Evolutionary conservation across 2,888 invertebrate species (phyloP), one percentile per base, ranked within the genome.

Genomic region (Drosophila borborema): DNA sequence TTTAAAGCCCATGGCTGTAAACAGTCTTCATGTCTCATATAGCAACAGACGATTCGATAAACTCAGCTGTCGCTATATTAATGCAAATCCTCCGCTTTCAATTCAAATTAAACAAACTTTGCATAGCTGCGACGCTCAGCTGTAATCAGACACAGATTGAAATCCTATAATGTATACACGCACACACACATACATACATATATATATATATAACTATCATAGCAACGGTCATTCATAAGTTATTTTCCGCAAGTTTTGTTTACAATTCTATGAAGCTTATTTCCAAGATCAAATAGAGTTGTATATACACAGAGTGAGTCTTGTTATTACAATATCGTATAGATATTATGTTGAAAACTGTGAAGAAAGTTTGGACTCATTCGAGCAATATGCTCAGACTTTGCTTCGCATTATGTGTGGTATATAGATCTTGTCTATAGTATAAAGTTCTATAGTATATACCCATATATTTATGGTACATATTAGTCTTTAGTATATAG

Each of bases 111-210:
- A 51, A 51, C 18, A 51, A 51, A 36, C 51, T 51, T 18, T 51
- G 18, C 34, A 51, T 18, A 34, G 51, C 51, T 51, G 18, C 34
- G 3, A 6, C 34, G 18, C 3, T 34, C 51, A n/a, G 12, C 3
- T 20, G 51, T 51, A 51, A 51, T 36, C 51, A 36, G 51, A 51
- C 36, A 51, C 51, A 14, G 51, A 34, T 51, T 34, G 51, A 51
- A 18, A 34, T 28, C 18, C 18, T 18, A 51, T 51, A 41, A 41
- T n/a, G n/a, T 41, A 41, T n/a, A 41, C 41, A 40, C 40, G 8
- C 2, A 36, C 0, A 7, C 28, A 28, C 5, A 28, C 28, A 28
- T 20, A 20, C 6, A 28, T 5, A 28, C 28, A 28, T 20, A 20
- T 20, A 28, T 28, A 6, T 28, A 28, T 6, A 28, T 34, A 10